Base-by-base conservation (phyloP, 2,888 invertebrate genomes). In the Norana najaformis region DNA sequence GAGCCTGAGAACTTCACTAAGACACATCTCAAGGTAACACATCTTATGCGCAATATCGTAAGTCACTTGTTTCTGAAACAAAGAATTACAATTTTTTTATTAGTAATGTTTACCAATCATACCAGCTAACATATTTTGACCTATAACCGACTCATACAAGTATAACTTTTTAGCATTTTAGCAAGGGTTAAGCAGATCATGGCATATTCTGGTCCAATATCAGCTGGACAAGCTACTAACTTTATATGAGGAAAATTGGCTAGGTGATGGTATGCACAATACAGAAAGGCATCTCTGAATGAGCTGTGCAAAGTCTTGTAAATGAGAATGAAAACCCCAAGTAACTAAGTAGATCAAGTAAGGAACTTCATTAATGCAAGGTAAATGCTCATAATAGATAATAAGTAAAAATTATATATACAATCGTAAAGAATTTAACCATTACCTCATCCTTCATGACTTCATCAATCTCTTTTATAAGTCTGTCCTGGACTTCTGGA, bases 1-100 rank as follows among this genome's bases (percentile, higher is more conserved):
- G 88, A 90, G 83, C 30, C 91, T 37, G 37, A 91, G 85, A 11
- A 89, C 90, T 83, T 91, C 91, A 47, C 89, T 82, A 88, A 91
- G 41, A 69, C 90, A 91, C 90, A 91, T 90, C 35, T 91, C 91
- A 34, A 91, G 88, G 88, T 91, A 91, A 3, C 23, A 35, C 91
- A 91, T 90, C 34, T 90, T 41, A 16, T 90, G 82, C 20, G 91
- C 69, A n/a, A 88, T n/a, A 89, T 91, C 91, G 41, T 89, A 89
- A 30, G 85, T 85, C 85, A 85, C 85, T 85, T 85, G 85, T 85
- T 85, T 85, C 85, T 85, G 85, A 85, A 85, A 85, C n/a, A n/a
- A n/a, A n/a, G n/a, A n/a, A n/a, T n/a, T n/a, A n/a, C 34, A 30
- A 83, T 47, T 3, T 69, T 69, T 69, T 69, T n/a, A n/a, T 69